Conservation (phyloP, 2,888 invertebrate genomes). For the Macaria liturata region DNA sequence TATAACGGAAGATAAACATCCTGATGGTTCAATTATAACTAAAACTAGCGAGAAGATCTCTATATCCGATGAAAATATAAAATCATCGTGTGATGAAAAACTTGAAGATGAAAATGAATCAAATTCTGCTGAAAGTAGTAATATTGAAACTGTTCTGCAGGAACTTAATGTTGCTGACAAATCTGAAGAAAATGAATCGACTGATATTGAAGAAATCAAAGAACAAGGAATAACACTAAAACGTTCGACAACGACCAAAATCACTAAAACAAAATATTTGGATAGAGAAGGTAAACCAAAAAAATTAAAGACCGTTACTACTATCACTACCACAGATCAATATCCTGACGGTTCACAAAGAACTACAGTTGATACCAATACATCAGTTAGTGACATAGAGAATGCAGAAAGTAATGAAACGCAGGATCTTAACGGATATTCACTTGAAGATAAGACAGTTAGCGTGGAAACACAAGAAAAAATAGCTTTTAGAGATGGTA, state of each 20-base stretch:
- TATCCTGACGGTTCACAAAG: slow-evolving; percentile 62
- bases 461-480: slow-evolving; percentile 60
- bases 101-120: slow-evolving; percentile 13
- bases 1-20: slow-evolving; percentile 65
- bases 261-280: slow-evolving; percentile 56
- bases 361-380: slow-evolving; percentile 63
- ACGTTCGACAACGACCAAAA: slow-evolving; percentile 55
- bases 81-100: slow-evolving; percentile 18
- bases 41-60: slow-evolving; percentile 68
- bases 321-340: slow-evolving; percentile 62
- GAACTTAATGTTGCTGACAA: slow-evolving; percentile 43
- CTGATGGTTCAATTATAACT: slow-evolving; percentile 64
- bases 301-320: slow-evolving; percentile 62
- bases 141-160: slow-evolving; percentile 46
- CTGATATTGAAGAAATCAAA: slow-evolving; percentile 46
- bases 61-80: slow-evolving; percentile 53
- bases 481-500: slow-evolving; percentile 50
- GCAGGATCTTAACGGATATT: slow-evolving; percentile 49
- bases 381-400: slow-evolving; percentile 60
- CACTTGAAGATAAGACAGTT: slow-evolving; percentile 58
- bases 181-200: slow-evolving; percentile 50
- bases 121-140: slow-evolving; percentile 25
- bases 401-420: slow-evolving; percentile 37
- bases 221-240: slow-evolving; percentile 50
- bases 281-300: slow-evolving; percentile 44